Evolutionary conservation across 2,113 vertebrate genomes (phyloP).

Genomic region (Dascyllus trimaculatus): DNA sequence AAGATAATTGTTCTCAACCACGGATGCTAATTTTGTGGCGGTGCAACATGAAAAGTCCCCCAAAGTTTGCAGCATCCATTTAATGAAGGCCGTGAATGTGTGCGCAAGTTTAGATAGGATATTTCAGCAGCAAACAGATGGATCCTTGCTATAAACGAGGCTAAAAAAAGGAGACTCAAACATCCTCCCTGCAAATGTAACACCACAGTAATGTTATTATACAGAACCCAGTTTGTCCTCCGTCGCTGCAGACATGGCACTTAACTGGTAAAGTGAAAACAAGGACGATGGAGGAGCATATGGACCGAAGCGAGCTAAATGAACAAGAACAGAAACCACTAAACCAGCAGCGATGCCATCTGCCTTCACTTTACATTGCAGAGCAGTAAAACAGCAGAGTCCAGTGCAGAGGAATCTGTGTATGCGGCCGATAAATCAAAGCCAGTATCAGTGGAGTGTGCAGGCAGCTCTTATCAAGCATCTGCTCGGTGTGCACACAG

Average conservation of each 20-base stretch:
- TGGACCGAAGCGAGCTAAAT: conserved; percentile 39
- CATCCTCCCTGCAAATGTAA: too few species aligned
- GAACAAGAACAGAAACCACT: conserved; percentile 23
- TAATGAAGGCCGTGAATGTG: too few species aligned
- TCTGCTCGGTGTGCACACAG: conserved; percentile 13
- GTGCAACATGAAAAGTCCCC: too few species aligned
- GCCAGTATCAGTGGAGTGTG: not conserved
- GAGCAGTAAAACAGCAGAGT: conserved; percentile 6
- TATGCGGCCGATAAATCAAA: conserved; percentile 26
- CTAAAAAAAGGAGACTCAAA: too few species aligned
- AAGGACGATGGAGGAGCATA: conserved; percentile 26
- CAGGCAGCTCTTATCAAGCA: conserved; percentile 21
- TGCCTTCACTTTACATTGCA: conserved; percentile 49
- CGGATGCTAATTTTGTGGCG: too few species aligned
- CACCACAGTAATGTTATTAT: not conserved
- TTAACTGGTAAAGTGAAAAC: conserved; percentile 10
- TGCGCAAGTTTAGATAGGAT: too few species aligned
- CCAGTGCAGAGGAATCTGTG: conserved; percentile 9
- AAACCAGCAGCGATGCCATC: conserved; percentile 47
- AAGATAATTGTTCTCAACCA: too few species aligned
- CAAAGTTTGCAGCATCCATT: too few species aligned
- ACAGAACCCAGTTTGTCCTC: not conserved
- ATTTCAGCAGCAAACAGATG: too few species aligned
- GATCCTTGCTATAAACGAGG: too few species aligned
- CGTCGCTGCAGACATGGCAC: not conserved